These are phyloP conservation scores for Tapera naevia DNA, from an alignment of 2,797 vertebrate species.

Conservation along the genomic window DNA sequence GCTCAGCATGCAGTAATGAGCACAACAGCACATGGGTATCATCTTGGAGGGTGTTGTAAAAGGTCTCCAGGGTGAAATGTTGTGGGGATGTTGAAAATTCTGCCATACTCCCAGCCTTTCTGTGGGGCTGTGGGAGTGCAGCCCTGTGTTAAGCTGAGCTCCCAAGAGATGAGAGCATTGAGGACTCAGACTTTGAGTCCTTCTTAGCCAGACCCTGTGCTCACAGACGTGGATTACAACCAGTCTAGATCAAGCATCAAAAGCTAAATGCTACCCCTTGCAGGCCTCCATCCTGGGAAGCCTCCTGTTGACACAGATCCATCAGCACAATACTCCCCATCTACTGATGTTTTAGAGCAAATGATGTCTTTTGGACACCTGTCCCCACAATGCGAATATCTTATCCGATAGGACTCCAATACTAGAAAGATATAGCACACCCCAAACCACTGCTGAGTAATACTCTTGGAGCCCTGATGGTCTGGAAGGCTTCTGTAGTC, in stretches of 20 bases:
- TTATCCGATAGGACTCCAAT: background rate
- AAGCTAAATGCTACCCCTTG: background rate
- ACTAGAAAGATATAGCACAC: background rate
- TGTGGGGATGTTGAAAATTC: background rate
- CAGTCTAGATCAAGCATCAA: background rate
- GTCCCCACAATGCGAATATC: background rate
- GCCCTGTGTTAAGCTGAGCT: background rate
- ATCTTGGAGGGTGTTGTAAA: background rate
- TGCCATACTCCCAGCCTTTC: background rate
- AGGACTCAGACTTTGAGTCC: background rate
- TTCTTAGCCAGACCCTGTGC: fast-evolving
- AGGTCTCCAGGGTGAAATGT: background rate
- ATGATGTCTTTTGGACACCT: background rate
- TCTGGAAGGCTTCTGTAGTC: background rate
- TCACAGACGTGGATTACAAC: background rate
- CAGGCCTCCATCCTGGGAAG: background rate
- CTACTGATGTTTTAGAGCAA: background rate
- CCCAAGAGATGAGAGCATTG: background rate
- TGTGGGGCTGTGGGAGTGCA: background rate
- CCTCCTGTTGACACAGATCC: background rate
- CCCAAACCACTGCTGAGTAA: background rate
- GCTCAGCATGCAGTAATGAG: background rate
- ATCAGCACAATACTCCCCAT: background rate
- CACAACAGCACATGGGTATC: fast-evolving
- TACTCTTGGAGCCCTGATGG: background rate